These are phyloP conservation scores for Miniopterus natalensis DNA, from an alignment of 2,113 vertebrate genomes.

Conservation along the genomic window DNA sequence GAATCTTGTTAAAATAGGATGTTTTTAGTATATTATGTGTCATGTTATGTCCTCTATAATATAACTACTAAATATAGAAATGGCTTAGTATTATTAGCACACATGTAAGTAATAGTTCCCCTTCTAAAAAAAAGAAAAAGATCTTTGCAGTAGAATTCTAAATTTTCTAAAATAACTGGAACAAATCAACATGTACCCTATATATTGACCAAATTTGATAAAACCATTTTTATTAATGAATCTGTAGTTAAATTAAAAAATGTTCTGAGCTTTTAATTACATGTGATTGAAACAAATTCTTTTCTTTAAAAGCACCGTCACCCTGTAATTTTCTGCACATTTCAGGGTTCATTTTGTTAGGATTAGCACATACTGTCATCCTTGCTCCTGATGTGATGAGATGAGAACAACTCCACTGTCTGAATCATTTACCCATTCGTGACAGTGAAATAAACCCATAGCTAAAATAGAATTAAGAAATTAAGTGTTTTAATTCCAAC, in stretches of 20 bases:
- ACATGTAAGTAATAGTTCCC: background rate
- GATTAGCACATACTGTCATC: slow-evolving; percentile 68
- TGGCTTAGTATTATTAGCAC: background rate
- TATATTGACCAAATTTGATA: background rate
- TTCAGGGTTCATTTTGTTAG: slow-evolving; percentile 66
- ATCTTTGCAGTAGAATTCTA: background rate
- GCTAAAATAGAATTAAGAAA: slow-evolving; percentile 72
- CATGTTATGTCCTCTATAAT: background rate
- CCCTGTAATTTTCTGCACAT: slow-evolving; percentile 56
- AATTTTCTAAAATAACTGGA: background rate
- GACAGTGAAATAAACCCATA: slow-evolving; percentile 51
- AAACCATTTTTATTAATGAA: slow-evolving; percentile 37
- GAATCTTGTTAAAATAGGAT: slow-evolving; percentile 8
- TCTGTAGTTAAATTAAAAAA: slow-evolving; percentile 8
- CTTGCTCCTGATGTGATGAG: background rate
- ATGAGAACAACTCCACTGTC: slow-evolving; percentile 39
- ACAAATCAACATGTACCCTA: background rate
- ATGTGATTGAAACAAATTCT: slow-evolving; percentile 6
- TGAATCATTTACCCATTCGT: slow-evolving; percentile 67
- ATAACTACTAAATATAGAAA: background rate
- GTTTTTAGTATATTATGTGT: background rate
- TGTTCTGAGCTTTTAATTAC: slow-evolving; percentile 27
- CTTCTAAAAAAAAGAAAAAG: slow-evolving; percentile 8
- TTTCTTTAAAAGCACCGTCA: slow-evolving; percentile 14
- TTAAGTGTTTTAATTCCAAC: slow-evolving; percentile 61